Base-by-base conservation (phyloP, 1,140 invertebrate genomes). In the Danaus melanippus region DNA sequence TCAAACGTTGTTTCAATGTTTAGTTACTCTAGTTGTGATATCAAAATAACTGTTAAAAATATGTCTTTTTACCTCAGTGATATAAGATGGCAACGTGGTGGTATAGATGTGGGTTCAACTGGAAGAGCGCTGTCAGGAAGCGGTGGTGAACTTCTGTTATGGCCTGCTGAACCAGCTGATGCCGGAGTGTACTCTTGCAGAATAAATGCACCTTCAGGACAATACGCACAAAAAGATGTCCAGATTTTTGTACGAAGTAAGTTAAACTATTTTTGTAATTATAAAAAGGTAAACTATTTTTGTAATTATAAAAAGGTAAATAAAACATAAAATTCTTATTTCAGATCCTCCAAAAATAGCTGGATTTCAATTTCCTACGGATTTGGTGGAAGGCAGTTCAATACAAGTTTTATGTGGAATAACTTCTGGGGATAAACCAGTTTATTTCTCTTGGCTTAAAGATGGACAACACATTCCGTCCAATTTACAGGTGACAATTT, bases 341-440 rank as follows among this genome's bases (percentile, higher is more conserved):
- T 47, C 74, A 88, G 86, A 87, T 82, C 92, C 92, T 10, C 94
- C 94, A n/a, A 91, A 94, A 63, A 92, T 95, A 77, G 91, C 93
- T 63, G 91, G 93, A 12, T 93, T 96, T 76, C 88, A 90, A 66
- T 96, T 97, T 72, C 94, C 94, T 1, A 85, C 90, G 40, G 93
- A 94, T 68, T 84, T 95, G 10, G 92, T 94, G 73, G 94, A 97
- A 88, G 95, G 95, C 9, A 95, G 95, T 71, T 89, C 95, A 17
- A 93, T 95, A 9, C 94, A 95, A 79, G 91, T 97, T n/a, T 92
- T 95, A 8, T 97, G 96, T 83, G 94, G 93, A 43, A 94, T 97
- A 46, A 95, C 93, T 50, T 95, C 94, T 47, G 96, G 96, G n/a
- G 96, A 97, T 87, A 91, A 95, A 62, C 95, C 95, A 10, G 93